Base-by-base conservation (phyloP, 2,797 vertebrate species). In the Dromococcyx pavoninus region DNA sequence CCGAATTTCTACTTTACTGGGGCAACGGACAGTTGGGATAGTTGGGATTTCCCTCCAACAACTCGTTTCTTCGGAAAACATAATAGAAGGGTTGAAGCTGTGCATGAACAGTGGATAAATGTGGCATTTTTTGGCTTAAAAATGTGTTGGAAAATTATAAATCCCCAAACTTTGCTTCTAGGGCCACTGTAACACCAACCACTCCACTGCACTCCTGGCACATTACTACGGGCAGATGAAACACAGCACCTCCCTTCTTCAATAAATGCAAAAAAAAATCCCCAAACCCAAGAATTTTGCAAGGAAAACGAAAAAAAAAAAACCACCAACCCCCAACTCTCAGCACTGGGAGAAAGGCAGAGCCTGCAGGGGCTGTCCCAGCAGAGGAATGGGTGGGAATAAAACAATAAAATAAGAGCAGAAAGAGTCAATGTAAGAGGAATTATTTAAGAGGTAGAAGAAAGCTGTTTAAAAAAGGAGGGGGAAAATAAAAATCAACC, bases 371-470 rank as follows among this genome's bases (percentile, higher is more conserved):
- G 56, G 25, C 8, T 13, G 62, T 43, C n/a, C 56, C 56, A 51
- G 58, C 30, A 37, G 65, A 92, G 75, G 56, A 48, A 70, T 13
- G 61, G 30, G 19, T 50, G 79, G 71, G 88, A 84, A 83, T 37
- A 37, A 78, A 91, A 69, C 8, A 76, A 75, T 16, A 57, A 81
- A 81, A 91, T 71, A 72, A 85, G 92, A 11, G 53, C 75, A 86
- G 61, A 58, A 71, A 64, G 67, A 74, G 61, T 41, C 74, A 60
- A 14, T 33, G 58, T 12, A 57, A 87, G 51, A 46, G 62, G 92
- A 95, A 96, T 94, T 94, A 87, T 95, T 93, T 71, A 94, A 91
- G 48, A 95, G 60, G 73, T 9, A 73, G 75, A 80, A 85, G 64
- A 82, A 94, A 92, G 27, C 30, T 5, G 53, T 89, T 76, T 24